Evolutionary conservation across 2,888 invertebrate species (phyloP), one percentile per base, ranked within the genome.

Genomic region (Leucozona laternaria): DNA sequence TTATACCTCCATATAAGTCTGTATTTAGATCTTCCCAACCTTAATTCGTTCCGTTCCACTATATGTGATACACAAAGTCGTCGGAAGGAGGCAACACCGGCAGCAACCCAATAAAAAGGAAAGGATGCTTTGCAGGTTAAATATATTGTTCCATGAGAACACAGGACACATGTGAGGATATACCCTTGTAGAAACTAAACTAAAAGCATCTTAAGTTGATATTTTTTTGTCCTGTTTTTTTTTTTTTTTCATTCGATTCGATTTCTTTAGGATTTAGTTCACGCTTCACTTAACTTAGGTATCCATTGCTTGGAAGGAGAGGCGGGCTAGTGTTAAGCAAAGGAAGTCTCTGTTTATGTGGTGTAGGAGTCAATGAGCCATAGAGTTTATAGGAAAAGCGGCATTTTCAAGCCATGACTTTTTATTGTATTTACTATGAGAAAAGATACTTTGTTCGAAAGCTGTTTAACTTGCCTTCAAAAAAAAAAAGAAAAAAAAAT

Each of bases 241-340:
- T 86, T 68, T 53, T 71, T 66, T 66, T 75, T 78, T 86, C 71
- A 45, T 78, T 86, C 73, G 73, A 45, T 78, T 86, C 73, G 73
- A 86, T 81, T 73, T 78, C 53, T 70, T 70, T 81, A 40, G 77
- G 57, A 72, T 73, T 62, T 50, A 81, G 57, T 68, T 85, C 50
- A 68, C 73, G 55, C 73, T 76, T 68, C 72, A 70, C 43, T 53
- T 8, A 76, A 43, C 72, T 31, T 43, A 31, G 60, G 60, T 55
- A 43, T 40, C 73, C 68, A 71, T 48, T 78, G 78, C 40, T 62
- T 57, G 72, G 3, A 31, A 11, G 11, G 11, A 5, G 20, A 57
- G 34, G n/a, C 0, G 17, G 13, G 20, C 4, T 0, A 64, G 45
- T 64, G 50, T 50, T 68, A 68, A 50, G 68, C 15, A 37, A 68